Conservation (phyloP, 2,888 invertebrate genomes). For the Epirrhoe tristata region DNA sequence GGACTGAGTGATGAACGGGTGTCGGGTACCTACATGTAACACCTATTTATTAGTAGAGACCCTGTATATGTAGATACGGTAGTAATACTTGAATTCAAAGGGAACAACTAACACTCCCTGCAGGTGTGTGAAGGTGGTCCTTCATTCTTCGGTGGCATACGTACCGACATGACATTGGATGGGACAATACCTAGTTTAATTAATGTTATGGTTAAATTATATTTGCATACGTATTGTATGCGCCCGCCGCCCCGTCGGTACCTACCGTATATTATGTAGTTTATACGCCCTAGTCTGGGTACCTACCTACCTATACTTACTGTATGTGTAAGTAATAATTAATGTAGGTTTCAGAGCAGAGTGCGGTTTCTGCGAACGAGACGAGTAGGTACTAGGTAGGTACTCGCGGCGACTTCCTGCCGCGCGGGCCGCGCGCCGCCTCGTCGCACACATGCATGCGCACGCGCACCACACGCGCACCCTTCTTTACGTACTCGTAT, state of each 20-base stretch:
- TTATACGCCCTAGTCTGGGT: neutral
- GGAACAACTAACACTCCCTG: too few species aligned
- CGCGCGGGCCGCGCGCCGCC: constrained; percentile 5
- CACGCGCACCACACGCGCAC: neutral
- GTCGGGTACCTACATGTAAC: too few species aligned
- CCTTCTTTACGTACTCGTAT: neutral
- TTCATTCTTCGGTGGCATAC: too few species aligned
- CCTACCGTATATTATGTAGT: neutral
- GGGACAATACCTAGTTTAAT: too few species aligned
- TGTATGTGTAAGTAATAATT: neutral
- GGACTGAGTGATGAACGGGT: neutral
- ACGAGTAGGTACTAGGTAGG: constrained; percentile 47
- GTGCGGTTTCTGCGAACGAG: constrained; percentile 59
- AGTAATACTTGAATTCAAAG: too few species aligned
- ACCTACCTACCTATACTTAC: neutral
- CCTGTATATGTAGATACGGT: too few species aligned
- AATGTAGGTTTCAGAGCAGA: constrained; percentile 36
- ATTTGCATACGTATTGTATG: too few species aligned
- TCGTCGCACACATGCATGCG: neutral
- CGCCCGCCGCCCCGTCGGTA: neutral
- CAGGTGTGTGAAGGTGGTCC: too few species aligned
- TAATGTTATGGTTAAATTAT: too few species aligned
- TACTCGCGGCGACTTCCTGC: constrained; percentile 52
- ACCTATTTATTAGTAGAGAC: too few species aligned
- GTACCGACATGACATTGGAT: too few species aligned